Evolutionary conservation across 2,888 invertebrate species (phyloP).

Genomic region (Zhuqinia jingwanae): DNA sequence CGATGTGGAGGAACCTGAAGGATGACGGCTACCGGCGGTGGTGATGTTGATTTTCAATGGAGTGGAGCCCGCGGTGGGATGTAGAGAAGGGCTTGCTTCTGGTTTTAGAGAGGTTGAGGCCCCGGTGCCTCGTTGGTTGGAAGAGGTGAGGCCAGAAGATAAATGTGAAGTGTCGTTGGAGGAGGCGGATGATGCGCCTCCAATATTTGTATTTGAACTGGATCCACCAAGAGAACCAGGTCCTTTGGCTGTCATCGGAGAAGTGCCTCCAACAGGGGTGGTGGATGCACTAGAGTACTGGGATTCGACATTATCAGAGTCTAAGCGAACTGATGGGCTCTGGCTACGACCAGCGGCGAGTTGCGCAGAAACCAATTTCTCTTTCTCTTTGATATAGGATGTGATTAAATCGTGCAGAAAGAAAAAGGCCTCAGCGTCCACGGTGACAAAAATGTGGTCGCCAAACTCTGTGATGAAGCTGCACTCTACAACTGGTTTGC

Average conservation of each 20-base stretch:
- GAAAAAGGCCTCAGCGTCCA: slow-evolving; percentile 98
- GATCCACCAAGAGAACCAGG: neutral
- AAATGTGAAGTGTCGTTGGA: slow-evolving; percentile 22
- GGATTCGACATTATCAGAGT: slow-evolving; percentile 45
- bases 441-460: slow-evolving; percentile 98
- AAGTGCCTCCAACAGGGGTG: slow-evolving; percentile 13
- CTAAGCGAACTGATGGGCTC: slow-evolving; percentile 74
- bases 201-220: neutral
- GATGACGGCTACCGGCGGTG: neutral
- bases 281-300: slow-evolving; percentile 24
- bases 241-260: slow-evolving; percentile 1
- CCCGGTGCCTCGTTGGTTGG: neutral
- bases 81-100: slow-evolving; percentile 18
- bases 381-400: slow-evolving; percentile 96
- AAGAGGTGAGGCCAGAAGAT: neutral
- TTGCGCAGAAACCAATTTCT: slow-evolving; percentile 84
- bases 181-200: slow-evolving; percentile 53
- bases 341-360: slow-evolving; percentile 78
- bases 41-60: slow-evolving; percentile 36
- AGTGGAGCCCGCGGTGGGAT: neutral
- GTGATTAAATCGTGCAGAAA: slow-evolving; percentile 98
- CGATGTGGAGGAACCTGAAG: neutral
- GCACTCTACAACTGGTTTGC: slow-evolving; percentile 93
- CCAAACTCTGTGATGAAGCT: slow-evolving; percentile 99
- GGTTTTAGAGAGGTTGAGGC: neutral